Base-by-base conservation (phyloP, 2,113 vertebrate genomes). In the Tautogolabrus adspersus region DNA sequence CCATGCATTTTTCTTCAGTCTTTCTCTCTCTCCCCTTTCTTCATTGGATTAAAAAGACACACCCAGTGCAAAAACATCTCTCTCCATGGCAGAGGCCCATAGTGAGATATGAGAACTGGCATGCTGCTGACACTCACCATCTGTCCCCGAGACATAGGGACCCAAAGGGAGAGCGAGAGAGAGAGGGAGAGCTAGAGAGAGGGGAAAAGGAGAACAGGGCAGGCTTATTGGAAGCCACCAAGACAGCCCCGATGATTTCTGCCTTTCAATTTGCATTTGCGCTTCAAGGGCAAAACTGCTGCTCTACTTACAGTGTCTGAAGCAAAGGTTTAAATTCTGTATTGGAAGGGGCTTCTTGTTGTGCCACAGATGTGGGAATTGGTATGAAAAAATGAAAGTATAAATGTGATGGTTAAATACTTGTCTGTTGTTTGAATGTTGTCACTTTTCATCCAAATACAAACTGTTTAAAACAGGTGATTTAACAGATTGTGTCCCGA, bases 81-180 rank as follows among this genome's bases (percentile, higher is more conserved):
- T 75, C 75, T 79, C 47, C 13, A 16, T 77, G 74, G 74, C 72
- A 68, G 63, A 65, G 55, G 55, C 66, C 82, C 74, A 44, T 3
- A 52, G 51, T 78, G 67, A 83, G 76, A 79, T 73, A 75, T 79
- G 82, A 72, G 75, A 72, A 82, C 82, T 87, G 75, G 86, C 85
- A 78, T 61, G 79, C 67, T 70, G 72, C 65, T 82, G 84, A 89
- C 81, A 82, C 73, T 62, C 84, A 77, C 87, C 87, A 83, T 84
- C 84, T 89, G 87, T 87, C 76, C 82, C 72, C 12, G 60, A 82
- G 84, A 86, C 77, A 66, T 42, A 38, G 75, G 67, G 72, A 74
- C 75, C 42, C 19, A 30, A 11, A 49, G 51, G 49, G 72, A 23
- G n/a, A 59, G 38, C 22, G 52, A 3, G 10, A 6, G 1, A 37